Conservation (phyloP, 1,140 invertebrate species). For the Eriocheir sinensis region DNA sequence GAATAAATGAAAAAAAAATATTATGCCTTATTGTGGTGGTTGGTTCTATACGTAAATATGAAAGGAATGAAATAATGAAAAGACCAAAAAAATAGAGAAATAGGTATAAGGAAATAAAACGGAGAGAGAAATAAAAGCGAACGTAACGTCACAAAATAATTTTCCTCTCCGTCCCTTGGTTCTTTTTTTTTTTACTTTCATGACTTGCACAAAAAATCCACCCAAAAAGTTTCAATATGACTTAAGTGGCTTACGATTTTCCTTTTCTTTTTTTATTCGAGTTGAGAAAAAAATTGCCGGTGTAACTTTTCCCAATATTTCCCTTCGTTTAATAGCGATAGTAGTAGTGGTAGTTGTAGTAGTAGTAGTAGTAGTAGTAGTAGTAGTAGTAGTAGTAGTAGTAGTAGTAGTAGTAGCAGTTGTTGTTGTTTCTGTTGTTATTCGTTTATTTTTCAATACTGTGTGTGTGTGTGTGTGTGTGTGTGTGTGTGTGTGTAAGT, state of each 20-base stretch:
- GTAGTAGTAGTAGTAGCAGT: background rate
- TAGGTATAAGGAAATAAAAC: background rate
- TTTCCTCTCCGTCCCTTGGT: no score
- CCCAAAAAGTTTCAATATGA: background rate
- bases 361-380: constrained; percentile 24
- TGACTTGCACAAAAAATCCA: no score
- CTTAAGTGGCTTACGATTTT: no score
- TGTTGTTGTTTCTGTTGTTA: background rate
- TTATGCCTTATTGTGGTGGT: background rate
- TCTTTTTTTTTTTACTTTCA: no score
- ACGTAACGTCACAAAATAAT: no score
- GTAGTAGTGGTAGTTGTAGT: background rate
- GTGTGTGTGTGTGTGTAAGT: no score
- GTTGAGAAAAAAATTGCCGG: no score
- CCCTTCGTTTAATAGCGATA: background rate
- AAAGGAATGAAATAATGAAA: background rate
- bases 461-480: no score
- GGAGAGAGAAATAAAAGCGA: background rate
- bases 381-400: background rate
- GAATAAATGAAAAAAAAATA: background rate
- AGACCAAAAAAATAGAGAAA: background rate
- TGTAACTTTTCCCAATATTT: no score
- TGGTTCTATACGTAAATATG: background rate
- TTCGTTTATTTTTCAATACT: no score
- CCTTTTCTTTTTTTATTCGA: no score